Evolutionary conservation across 2,797 vertebrate species (phyloP), one percentile per base, ranked within the genome.

Genomic region (Poecilia gillii): DNA sequence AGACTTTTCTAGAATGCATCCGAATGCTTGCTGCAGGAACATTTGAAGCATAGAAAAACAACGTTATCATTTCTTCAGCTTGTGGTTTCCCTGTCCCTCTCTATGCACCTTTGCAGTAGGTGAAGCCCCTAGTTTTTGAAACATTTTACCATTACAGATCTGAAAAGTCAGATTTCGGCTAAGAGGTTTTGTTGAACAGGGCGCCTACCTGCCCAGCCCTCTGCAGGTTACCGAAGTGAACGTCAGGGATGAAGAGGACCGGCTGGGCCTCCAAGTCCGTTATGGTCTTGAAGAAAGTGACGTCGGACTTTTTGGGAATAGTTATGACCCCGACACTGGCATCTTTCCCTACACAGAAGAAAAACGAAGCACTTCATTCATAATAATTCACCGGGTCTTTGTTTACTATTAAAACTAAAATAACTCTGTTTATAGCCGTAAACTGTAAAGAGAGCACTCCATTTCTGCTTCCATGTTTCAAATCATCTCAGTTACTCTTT

Each of bases 151-250:
- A 3, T 25, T 45, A 70, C 23, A n/a, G n/a, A 41, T 70, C 66
- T 6, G 20, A 13, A 43, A 70, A 70, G 39, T 49, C 39, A 66
- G 31, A 41, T 46, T 28, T 18, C 49, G 36, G 28, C 45, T 71
- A 84, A 13, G 62, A 14, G 16, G 75, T 53, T 83, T 4, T n/a
- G 51, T 49, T 73, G 28, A 18, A 6, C 20, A 45, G 7, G 41
- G 41, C 14, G 8, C 20, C 18, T 55, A 99, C 98, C 98, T 99
- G 98, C 85, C 97, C 98, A 1, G 97, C 96, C 89, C 98, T 97
- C 94, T 99, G 98, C 81, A 99, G 94, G 93, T 99, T 99, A 72
- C 97, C 97, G 66, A 99, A 99, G 92, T 99, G 98, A 88, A 99
- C 97, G 5, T 99, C 98, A 0, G 98, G 98, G 72, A 99, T 99